These are phyloP conservation scores for Rhineura floridana DNA, from an alignment of 2,113 vertebrate genomes.

Conservation along the genomic window DNA sequence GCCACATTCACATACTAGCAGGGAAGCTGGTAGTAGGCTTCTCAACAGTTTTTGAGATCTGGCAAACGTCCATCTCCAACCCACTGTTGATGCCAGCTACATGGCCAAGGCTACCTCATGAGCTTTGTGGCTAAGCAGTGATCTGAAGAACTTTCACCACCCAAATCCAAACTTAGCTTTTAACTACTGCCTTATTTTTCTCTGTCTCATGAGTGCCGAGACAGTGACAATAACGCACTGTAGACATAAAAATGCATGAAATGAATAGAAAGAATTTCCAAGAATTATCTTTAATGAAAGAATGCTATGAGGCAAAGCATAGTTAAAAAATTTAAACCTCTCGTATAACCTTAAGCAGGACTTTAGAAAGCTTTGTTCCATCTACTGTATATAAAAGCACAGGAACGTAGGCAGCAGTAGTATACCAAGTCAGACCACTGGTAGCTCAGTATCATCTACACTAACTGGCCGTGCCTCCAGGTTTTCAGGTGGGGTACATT, in stretches of 20 bases:
- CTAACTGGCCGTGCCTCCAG: too few relatives aligned
- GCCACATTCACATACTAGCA: not conserved
- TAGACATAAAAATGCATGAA: not conserved
- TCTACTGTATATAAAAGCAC: too few relatives aligned
- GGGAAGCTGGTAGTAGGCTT: not conserved
- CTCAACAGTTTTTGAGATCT: not conserved
- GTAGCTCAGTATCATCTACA: too few relatives aligned
- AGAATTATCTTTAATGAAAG: not conserved
- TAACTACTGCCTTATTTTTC: not conserved
- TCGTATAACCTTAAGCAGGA: constrained; percentile 25
- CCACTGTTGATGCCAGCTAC: not conserved
- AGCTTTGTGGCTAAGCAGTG: not conserved
- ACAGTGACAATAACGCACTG: not conserved
- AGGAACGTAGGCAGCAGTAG: too few relatives aligned
- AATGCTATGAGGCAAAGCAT: too few relatives aligned
- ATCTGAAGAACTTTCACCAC: not conserved
- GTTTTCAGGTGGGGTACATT: too few relatives aligned
- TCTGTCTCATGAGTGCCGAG: not conserved
- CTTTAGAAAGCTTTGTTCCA: constrained; percentile 7
- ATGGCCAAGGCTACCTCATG: not conserved
- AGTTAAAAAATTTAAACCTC: not conserved
- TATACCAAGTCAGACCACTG: too few relatives aligned
- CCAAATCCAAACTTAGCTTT: not conserved
- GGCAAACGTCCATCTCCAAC: not conserved
- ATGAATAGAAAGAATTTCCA: not conserved